Evolutionary conservation across 2,888 invertebrate genomes (phyloP), one percentile per base, ranked within the genome.

Genomic region (Philereme transversata): DNA sequence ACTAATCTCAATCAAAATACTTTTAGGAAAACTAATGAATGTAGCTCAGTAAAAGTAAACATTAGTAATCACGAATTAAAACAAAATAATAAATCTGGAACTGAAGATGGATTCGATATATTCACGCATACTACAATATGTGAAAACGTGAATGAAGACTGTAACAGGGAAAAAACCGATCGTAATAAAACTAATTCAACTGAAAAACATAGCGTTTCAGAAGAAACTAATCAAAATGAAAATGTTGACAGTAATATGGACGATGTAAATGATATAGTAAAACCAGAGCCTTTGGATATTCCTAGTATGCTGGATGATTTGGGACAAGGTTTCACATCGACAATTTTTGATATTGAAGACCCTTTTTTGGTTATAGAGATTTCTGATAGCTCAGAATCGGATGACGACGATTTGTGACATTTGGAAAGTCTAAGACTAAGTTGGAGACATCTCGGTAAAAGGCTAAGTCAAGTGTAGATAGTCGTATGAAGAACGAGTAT

Each of bases 351-450:
- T 60, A 75, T 87, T 11, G 79, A 83, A 70, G 86, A 87, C 59
- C 86, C 87, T 0, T 82, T 82, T 10, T 61, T 88, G 48, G 72
- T 82, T 4, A 77, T 88, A 41, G 87, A 89, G 45, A 85, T 89
- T 57, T 87, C 86, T 9, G 70, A 70, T 57, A 67, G 67, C 10
- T 83, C 84, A 0, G 86, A 87, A 34, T 80, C 74, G 51, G 83
- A 82, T 47, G 83, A 82, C 41, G 82, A 82, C 40, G 38, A 56
- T 35, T n/a, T 11, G 40, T 40, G 40, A 40, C 6, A 40, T 6
- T 40, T 22, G 22, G 22, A 22, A 22, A 22, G 22, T 22, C 1
- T 22, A 22, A 22, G 22, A 22, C 22, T n/a, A n/a, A n/a, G n/a
- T n/a, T 22, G 22, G 22, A 22, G 22, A 22, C 3, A 22, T 22